phyloP scores from a whole-genome alignment of 2,797 vertebrate genomes.

The Galagoides demidoff region DNA sequence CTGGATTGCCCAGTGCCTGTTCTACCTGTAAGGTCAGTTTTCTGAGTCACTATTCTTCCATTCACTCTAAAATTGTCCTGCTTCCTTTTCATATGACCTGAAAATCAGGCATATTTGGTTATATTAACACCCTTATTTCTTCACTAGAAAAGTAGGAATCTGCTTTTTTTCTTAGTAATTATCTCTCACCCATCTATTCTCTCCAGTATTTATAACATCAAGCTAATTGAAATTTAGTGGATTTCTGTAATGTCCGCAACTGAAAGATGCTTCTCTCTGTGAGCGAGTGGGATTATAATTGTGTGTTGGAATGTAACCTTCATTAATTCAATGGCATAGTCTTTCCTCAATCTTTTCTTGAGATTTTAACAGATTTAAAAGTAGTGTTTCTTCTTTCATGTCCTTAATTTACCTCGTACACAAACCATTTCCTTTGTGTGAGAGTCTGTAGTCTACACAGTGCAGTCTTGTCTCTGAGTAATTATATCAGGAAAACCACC shows the following conservation, averaged over 20 bases:
- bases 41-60: neutral
- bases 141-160: neutral
- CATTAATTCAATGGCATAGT: neutral
- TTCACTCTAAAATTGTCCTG: neutral
- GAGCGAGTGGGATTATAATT: neutral
- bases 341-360: slow-evolving; percentile 33
- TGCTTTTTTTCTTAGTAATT: neutral
- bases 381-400: slow-evolving; percentile 32
- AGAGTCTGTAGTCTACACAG: slow-evolving; percentile 30
- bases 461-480: slow-evolving; percentile 60
- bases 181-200: neutral
- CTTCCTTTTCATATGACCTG: neutral
- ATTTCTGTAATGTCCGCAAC: neutral
- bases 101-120: neutral
- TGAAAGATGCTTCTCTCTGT: slow-evolving; percentile 13
- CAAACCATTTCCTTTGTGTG: slow-evolving; percentile 52
- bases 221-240: neutral
- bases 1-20: neutral
- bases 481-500: slow-evolving; percentile 57
- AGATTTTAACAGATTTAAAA: slow-evolving; percentile 46
- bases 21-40: neutral
- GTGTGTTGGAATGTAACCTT: neutral
- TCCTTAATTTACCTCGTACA: slow-evolving; percentile 45
- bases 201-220: neutral
- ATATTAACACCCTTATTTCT: neutral